Percentiles rank a stretch among this genome's conserved stretches.
These are phyloP conservation scores for Steinernema scapterisci DNA, from an alignment of 2,888 invertebrate species.

Conservation along the genomic window DNA sequence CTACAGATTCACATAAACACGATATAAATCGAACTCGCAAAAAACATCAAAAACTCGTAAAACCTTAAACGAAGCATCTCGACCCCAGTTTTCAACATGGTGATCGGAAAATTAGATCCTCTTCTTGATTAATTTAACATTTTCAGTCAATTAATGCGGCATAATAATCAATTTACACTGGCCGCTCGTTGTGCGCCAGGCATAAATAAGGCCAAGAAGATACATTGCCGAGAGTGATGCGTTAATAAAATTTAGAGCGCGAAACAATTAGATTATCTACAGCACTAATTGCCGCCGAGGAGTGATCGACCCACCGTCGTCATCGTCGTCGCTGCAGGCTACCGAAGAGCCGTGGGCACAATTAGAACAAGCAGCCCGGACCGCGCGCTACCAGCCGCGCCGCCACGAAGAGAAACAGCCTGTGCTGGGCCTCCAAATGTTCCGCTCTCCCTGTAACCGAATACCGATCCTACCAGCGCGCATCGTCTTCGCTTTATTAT, in stretches of 20 bases:
- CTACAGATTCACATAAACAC: no score
- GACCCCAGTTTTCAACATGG: no score
- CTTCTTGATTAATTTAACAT: conserved; percentile 21
- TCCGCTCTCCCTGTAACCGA: conserved; percentile 19
- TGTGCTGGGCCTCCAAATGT: conserved; percentile 9
- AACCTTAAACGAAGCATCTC: no score
- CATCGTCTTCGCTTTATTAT: background rate
- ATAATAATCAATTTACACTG: conserved; percentile 26
- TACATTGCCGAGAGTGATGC: conserved; percentile 28
- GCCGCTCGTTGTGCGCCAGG: background rate
- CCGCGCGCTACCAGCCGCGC: conserved; percentile 22
- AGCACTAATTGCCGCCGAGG: background rate
- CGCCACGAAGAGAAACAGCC: background rate
- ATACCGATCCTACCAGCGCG: conserved; percentile 14
- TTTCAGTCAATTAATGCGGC: background rate
- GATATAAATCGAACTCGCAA: no score
- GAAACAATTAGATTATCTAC: conserved; percentile 20
- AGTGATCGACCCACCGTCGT: background rate
- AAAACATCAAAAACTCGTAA: no score
- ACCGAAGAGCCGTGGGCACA: conserved; percentile 3
- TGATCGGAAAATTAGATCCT: background rate
- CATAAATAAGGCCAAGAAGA: background rate
- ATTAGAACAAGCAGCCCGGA: background rate
- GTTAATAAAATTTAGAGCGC: conserved; percentile 28
- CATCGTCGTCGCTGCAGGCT: background rate